These are phyloP conservation scores for Chaitophorus viminalis DNA, from an alignment of 2,888 invertebrate species.

Conservation along the genomic window DNA sequence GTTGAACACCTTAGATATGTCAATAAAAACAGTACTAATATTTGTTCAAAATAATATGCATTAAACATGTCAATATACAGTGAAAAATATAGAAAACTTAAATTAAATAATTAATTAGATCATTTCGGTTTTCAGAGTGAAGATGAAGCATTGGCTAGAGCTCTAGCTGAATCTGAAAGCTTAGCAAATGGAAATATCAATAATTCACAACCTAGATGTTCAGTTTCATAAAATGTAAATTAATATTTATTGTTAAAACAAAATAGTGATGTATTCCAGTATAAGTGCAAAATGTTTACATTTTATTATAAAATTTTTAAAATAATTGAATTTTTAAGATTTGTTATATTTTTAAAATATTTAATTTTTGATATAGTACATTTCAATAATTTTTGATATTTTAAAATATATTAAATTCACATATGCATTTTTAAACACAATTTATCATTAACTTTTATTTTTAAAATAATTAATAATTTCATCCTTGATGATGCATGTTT, in stretches of 20 bases:
- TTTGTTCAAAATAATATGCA: no score
- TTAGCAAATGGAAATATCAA: conserved; percentile 69
- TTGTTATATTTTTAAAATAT: conserved; percentile 14
- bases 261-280: conserved; percentile 6
- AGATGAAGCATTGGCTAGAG: conserved; percentile 90
- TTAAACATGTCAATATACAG: no score
- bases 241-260: neutral
- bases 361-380: conserved; percentile 23
- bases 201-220: conserved; percentile 58
- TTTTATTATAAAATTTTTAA: conserved; percentile 28
- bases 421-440: neutral
- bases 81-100: no score
- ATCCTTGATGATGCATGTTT: neutral
- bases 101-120: neutral
- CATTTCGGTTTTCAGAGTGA: conserved; percentile 72
- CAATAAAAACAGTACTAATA: no score
- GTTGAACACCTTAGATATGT: no score
- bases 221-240: conserved; percentile 54
- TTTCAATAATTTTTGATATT: conserved; percentile 19
- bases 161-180: conserved; percentile 79
- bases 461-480: neutral
- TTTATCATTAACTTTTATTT: neutral
- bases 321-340: conserved; percentile 10
- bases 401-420: neutral
- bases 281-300: neutral